phyloP scores from a whole-genome alignment of 2,888 invertebrate genomes.

The Drosophila koepferae region DNA sequence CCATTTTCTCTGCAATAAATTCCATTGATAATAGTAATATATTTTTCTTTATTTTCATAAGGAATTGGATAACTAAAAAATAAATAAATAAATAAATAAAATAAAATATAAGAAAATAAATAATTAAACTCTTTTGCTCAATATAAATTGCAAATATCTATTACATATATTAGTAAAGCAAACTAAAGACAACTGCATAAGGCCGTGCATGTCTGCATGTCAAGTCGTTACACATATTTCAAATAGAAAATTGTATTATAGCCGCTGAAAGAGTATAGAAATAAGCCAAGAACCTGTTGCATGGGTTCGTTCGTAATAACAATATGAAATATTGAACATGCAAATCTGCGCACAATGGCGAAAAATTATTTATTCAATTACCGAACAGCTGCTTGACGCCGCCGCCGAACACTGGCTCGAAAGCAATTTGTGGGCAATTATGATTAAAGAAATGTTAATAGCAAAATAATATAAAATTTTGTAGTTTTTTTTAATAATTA shows the following conservation, averaged over 20 bases:
- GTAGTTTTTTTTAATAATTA: too few species aligned
- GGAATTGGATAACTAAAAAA: background rate
- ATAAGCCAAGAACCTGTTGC: conserved; percentile 57
- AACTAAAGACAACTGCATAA: background rate
- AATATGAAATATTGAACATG: conserved; percentile 36
- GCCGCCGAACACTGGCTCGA: conserved; percentile 17
- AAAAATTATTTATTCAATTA: conserved; percentile 40
- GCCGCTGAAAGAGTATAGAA: background rate
- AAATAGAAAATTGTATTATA: background rate
- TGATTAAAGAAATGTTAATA: background rate
- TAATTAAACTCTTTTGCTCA: background rate
- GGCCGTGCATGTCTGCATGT: background rate
- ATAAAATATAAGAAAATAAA: too few species aligned
- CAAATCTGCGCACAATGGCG: conserved; percentile 20
- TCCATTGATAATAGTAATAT: background rate
- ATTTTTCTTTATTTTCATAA: background rate
- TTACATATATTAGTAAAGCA: too few species aligned
- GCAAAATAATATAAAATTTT: background rate
- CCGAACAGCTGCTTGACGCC: conserved; percentile 20
- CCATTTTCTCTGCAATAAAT: background rate
- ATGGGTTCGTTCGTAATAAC: conserved; percentile 12
- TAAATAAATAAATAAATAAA: background rate
- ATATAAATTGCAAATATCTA: background rate
- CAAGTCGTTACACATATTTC: background rate
- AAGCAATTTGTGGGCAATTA: background rate